Evolutionary conservation across 2,888 invertebrate genomes (phyloP), one percentile per base, ranked within the genome.

Genomic region (Sinelater perroti): DNA sequence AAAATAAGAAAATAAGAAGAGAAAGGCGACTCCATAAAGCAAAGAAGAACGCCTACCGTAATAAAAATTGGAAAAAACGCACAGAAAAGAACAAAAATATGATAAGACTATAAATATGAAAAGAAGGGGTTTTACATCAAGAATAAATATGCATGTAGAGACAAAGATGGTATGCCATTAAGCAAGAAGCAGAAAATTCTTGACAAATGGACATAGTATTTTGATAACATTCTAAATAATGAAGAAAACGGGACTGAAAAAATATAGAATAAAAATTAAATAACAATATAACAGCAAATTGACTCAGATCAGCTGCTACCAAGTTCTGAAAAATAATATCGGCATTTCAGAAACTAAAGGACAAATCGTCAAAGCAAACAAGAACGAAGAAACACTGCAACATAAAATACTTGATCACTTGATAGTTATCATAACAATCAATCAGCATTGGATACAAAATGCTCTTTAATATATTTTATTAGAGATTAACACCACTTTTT

Each of bases 391-490:
- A 11, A 2, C 6, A 31, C 3, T 31, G n/a, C 31, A 31, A 11
- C 1, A 31, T 11, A n/a, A 31, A 5, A 31, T 31, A 6, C 31
- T 13, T 31, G 4, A 31, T 5, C 10, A n/a, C n/a, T n/a, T n/a
- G 38, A 2, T 21, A 38, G 21, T 10, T 38, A 20, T 18, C 21
- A 38, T 38, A 4, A 38, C 38, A n/a, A n/a, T n/a, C 21, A 38
- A 3, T 38, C 18, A 18, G 21, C 21, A 20, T 20, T 3, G 33
- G 33, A 13, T 13, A 33, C 10, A 38, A 38, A 38, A 18, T 38
- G 5, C 11, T 38, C 11, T n/a, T 21, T 1, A 38, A n/a, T 18
- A 13, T 38, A 38, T 11, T 18, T 4, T 18, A 38, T 38, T 10
- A 38, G 6, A 38, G 38, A 20, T 20, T 18, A 18, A 18, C 6